phyloP scores from a whole-genome alignment of 2,888 invertebrate genomes.

The Empis livida region DNA sequence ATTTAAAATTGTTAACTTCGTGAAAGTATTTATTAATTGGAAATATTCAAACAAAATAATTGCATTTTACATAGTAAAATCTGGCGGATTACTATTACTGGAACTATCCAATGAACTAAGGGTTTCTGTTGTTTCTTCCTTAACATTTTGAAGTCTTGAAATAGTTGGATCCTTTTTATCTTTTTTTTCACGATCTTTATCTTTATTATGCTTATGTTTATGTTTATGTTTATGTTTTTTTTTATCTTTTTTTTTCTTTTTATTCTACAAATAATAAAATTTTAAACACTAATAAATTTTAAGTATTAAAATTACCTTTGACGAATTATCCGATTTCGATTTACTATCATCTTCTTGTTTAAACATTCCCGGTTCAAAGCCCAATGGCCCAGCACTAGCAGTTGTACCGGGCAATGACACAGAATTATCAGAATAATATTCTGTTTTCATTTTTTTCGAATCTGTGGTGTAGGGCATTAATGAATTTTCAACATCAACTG shows the following conservation, averaged over 20 bases:
- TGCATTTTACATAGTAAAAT: not conserved
- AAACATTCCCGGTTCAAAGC: conserved; percentile 79
- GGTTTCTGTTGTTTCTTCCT: conserved; percentile 34
- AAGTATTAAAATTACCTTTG: conserved; percentile 34
- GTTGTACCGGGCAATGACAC: conserved; percentile 62
- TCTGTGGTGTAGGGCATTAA: conserved; percentile 15
- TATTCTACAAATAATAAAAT: conserved; percentile 31
- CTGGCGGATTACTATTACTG: conserved; percentile 31
- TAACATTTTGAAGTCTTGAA: conserved; percentile 24
- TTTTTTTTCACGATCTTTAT: conserved; percentile 39
- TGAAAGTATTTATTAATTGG: no score
- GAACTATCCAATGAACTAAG: conserved; percentile 35
- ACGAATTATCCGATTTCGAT: conserved; percentile 41
- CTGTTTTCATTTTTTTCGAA: conserved; percentile 32
- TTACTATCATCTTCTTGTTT: conserved; percentile 42
- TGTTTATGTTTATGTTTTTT: conserved; percentile 76
- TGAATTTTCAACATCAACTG: conserved; percentile 17
- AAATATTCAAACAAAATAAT: no score
- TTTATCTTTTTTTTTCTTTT: conserved; percentile 66
- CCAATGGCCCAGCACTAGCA: conserved; percentile 52
- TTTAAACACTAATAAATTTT: not conserved
- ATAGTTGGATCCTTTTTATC: conserved; percentile 35
- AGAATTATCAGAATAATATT: conserved; percentile 68
- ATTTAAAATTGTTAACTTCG: no score
- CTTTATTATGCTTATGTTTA: conserved; percentile 72